Base-by-base conservation (phyloP, 2,113 vertebrate genomes). In the Aspiorhynchus laticeps region DNA sequence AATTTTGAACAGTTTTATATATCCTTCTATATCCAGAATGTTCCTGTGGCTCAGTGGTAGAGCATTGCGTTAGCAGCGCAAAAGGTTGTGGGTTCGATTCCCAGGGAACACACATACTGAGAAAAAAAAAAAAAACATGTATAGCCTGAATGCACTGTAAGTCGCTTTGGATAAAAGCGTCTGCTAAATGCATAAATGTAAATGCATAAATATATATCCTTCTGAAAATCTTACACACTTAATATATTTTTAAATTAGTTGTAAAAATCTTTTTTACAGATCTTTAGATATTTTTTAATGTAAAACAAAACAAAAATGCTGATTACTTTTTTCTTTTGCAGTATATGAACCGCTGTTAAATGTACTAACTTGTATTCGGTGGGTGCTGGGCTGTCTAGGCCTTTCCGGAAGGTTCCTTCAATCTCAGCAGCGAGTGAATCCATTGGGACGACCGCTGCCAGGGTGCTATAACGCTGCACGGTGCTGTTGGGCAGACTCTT, bases 401-500 rank as follows among this genome's bases (percentile, higher is more conserved):
- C 94, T 91, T 95, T 99, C 53, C 96, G 95, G 91, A 96, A 96
- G 3, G 93, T 96, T 11, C 94, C 96, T 86, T 98, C 97, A 73
- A 97, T 97, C 93, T 98, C 97, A 1, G 97, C 96, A 0, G 96
- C 97, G 89, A 98, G 92, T 0, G 96, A 96, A 93, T 97, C 97
- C 97, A 97, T 92, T 67, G 97, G 96, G 69, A 97, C 91, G 0
- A 96, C 93, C 0, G 95, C 92, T 28, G 94, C 93, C 48, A 95
- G 80, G 0, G 95, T 89, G 2, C 95, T 93, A 90, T 95, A 97
- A 59, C 94, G 94, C 91, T 96, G 94, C 89, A 97, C 93, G 0
- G 95, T 96, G 91, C 96, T 95, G 89, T 95, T 94, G 43, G 96
- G 96, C 0, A 95, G 88, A 79, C 90, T 95, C 85, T 95, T 96